These are phyloP conservation scores for Holacanthella duospinosa DNA, from an alignment of 2,888 invertebrate species.

Conservation along the genomic window DNA sequence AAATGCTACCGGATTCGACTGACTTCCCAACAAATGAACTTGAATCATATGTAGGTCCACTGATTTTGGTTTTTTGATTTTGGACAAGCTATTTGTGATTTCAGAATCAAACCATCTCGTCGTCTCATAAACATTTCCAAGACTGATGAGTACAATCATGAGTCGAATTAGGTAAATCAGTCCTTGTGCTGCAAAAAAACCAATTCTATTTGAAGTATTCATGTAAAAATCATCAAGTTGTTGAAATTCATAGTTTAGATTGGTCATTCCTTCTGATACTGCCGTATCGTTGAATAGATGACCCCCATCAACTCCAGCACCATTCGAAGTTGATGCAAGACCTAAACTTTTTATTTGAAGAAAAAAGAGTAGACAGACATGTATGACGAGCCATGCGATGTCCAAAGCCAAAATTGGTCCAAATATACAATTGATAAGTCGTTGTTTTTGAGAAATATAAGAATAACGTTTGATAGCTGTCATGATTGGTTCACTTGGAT, in stretches of 20 bases:
- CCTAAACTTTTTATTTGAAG: constrained; percentile 19
- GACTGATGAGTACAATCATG: constrained; percentile 26
- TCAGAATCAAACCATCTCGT: constrained; percentile 24
- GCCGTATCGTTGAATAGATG: too few species aligned
- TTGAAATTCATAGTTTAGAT: too few species aligned
- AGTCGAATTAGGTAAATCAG: constrained; percentile 14
- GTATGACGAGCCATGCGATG: constrained; percentile 27
- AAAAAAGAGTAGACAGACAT: constrained; percentile 26
- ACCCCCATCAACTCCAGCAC: too few species aligned
- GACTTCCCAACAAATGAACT: constrained; percentile 27
- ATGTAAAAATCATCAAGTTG: background rate
- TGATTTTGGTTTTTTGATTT: constrained; percentile 18
- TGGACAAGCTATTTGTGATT: constrained; percentile 19
- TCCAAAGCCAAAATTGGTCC: constrained; percentile 29
- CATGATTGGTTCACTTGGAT: constrained; percentile 18
- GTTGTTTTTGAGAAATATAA: constrained; percentile 30
- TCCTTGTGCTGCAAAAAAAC: background rate
- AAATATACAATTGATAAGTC: constrained; percentile 32
- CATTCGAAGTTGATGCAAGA: too few species aligned
- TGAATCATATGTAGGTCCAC: constrained; percentile 25
- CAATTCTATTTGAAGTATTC: background rate
- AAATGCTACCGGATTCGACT: constrained; percentile 26
- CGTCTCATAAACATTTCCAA: constrained; percentile 29
- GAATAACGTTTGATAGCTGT: constrained; percentile 27
- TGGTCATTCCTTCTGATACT: too few species aligned